Base-by-base conservation (phyloP, 2,888 invertebrate species). In the Panopea generosa region DNA sequence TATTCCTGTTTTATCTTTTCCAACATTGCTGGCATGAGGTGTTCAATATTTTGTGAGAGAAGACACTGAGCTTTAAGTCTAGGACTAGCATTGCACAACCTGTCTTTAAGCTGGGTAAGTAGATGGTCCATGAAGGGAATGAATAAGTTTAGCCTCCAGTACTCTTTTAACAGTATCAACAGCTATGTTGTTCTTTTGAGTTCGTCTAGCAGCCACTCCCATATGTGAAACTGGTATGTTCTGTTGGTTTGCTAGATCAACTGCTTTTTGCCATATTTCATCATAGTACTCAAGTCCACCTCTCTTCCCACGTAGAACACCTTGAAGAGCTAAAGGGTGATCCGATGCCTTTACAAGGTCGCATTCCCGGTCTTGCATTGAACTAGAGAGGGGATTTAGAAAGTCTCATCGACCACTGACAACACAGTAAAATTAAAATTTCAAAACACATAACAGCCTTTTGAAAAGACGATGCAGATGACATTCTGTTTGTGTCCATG, bases 261-360 rank as follows among this genome's bases (percentile, higher is more conserved):
- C 53, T 16, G 63, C 18, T 22, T 43, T 50, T 16, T 47, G 16
- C 57, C 27, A 60, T 2, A 60, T 24, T 29, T 33, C 7, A 43
- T 52, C 14, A 16, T 29, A 69, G n/a, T 61, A 45, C 29, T 43
- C 29, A 16, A 3, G 24, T n/a, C 22, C 50, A n/a, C 18, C 29
- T 49, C 59, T 26, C 29, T 65, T 65, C 47, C 50, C 18, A 0
- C 14, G 20, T 14, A 65, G 38, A 22, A 65, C 2, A 1, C 40
- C 65, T 50, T 65, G 57, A 11, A 71, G 22, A 18, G 52, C 6
- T 16, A 22, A 2, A 24, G 71, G 59, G 43, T 71, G 59, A 14
- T 47, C 59, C 2, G 65, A 65, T 29, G 65, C 71, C 40, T 65
- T 65, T 20, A 67, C 67, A 33, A 69, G 29, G 52, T 61, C 52